Base-by-base conservation (phyloP, 2,797 vertebrate species). In the Esox masquinongy region DNA sequence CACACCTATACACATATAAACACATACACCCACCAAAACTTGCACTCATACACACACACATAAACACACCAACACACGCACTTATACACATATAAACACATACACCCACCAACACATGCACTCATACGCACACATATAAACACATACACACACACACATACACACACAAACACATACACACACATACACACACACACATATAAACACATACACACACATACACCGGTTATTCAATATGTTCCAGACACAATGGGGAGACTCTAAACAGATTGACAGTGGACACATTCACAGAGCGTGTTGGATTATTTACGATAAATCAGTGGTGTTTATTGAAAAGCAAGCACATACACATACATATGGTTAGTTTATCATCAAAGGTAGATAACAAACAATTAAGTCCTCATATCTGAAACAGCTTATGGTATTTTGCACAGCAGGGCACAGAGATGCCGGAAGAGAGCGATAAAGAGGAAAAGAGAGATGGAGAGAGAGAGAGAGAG, bases 371-470 rank as follows among this genome's bases (percentile, higher is more conserved):
- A 53, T n/a, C 49, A 31, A 50, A 83, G 72, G 83, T 75, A 77
- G 80, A 85, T 81, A 86, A 84, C 81, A 81, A 84, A 77, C 43
- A 47, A 90, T 85, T 83, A 80, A 89, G 84, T 87, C 77, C 80
- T 84, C 74, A 70, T 66, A 73, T 85, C 78, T 81, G 74, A 77
- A 34, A 68, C 31, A n/a, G 31, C 43, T 47, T 47, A 59, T 74
- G 59, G 72, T 77, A 75, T 80, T 79, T 82, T 47, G 12, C 71
- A 43, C n/a, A 61, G 19, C 14, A 22, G 12, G 26, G 51, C 70
- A 56, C 29, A 5, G 50, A 59, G 50, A 22, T 12, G 14, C 12
- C 49, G 43, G 5, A 50, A 49, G 43, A 49, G 22, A 50, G 68
- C 50, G 43, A 63, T 49, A 68, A 4, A n/a, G 24, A 53, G 81